A percentile compares a stretch with the other conserved stretches of the same genome.
Evolutionary conservation across 1,140 invertebrate species (phyloP).

Genomic region (Patella vulgata): DNA sequence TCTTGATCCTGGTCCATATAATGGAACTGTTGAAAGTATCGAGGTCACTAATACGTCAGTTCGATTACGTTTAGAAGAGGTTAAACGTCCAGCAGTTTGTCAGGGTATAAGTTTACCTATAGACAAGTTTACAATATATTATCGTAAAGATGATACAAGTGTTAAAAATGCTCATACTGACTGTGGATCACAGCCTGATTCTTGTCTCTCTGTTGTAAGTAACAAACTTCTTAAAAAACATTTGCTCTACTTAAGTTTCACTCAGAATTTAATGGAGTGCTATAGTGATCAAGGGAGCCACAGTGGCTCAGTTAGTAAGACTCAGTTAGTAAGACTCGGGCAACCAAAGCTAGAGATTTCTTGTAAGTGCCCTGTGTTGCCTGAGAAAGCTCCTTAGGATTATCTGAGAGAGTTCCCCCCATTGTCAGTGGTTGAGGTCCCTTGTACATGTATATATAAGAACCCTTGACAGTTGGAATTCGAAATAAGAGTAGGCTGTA

Average conservation of each 20-base stretch:
- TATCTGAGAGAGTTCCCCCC: too few relatives aligned
- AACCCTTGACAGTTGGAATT: too few relatives aligned
- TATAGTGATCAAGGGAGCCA: not conserved
- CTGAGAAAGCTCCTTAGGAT: too few relatives aligned
- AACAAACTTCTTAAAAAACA: not conserved
- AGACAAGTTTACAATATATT: constrained; percentile 77
- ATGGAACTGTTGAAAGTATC: constrained; percentile 62
- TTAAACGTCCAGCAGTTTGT: constrained; percentile 72
- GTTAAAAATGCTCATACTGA: constrained; percentile 11
- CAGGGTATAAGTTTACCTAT: constrained; percentile 73
- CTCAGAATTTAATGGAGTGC: too few relatives aligned
- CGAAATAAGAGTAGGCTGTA: too few relatives aligned
- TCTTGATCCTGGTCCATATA: constrained; percentile 72
- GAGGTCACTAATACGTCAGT: constrained; percentile 74
- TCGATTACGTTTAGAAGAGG: constrained; percentile 72
- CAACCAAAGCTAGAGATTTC: too few relatives aligned
- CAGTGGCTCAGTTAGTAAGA: too few relatives aligned
- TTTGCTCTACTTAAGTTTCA: not conserved
- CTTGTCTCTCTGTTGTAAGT: constrained; percentile 42
- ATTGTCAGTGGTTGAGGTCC: too few relatives aligned
- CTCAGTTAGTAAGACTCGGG: too few relatives aligned
- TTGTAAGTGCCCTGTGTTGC: too few relatives aligned
- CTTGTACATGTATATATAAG: too few relatives aligned
- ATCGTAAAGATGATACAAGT: constrained; percentile 65
- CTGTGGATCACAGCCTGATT: constrained; percentile 32